Conservation (phyloP, 2,888 invertebrate species). For the Digitonthophagus gazella region DNA sequence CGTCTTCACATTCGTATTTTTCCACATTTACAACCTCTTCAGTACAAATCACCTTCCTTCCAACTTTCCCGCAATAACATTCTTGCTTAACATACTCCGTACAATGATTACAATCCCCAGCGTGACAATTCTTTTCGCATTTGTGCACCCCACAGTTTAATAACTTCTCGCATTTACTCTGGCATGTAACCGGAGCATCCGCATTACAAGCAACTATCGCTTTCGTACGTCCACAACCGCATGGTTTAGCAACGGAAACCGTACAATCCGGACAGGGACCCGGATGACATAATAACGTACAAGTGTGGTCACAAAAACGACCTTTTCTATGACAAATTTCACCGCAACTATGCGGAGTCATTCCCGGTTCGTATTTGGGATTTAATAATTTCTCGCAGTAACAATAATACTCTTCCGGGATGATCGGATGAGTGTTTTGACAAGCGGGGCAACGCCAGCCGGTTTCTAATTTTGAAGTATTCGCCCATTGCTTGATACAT, state of each 20-base stretch:
- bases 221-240: conserved; percentile 75
- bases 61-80: conserved; percentile 70
- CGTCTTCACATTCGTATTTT: conserved; percentile 61
- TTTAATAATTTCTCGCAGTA: conserved; percentile 82
- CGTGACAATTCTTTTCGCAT: conserved; percentile 76
- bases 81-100: conserved; percentile 63
- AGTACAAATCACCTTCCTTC: conserved; percentile 63
- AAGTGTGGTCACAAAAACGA: conserved; percentile 62
- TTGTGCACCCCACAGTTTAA: conserved; percentile 76
- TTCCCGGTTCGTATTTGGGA: conserved; percentile 73
- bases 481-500: conserved; percentile 91
- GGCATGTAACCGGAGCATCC: conserved; percentile 71
- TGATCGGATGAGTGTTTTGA: conserved; percentile 71
- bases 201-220: conserved; percentile 71
- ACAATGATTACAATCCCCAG: conserved; percentile 74
- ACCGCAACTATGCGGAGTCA: conserved; percentile 90
- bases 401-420: conserved; percentile 82
- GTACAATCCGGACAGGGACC: conserved; percentile 92
- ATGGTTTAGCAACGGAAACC: conserved; percentile 69
- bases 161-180: conserved; percentile 66
- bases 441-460: conserved; percentile 98
- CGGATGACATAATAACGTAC: conserved; percentile 85
- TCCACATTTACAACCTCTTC: conserved; percentile 48
- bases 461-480: conserved; percentile 69
- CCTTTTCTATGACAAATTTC: conserved; percentile 70